Base-by-base conservation (phyloP, 2,888 invertebrate species). In the Ommatoiulus sabulosus region DNA sequence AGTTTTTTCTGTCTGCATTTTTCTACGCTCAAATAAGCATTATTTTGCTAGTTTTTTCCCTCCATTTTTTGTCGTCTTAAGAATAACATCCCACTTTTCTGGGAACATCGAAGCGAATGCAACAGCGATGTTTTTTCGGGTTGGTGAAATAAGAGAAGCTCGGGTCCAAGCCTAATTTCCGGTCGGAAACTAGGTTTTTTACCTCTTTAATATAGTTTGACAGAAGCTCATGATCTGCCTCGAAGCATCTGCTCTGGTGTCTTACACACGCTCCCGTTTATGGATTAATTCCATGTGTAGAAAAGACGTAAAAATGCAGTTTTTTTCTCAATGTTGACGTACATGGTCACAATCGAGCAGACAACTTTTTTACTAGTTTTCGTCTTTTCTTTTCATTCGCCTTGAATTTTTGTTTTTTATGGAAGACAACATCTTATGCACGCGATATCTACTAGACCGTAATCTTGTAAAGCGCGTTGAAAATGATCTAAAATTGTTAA, bases 271-370 rank as follows among this genome's bases (percentile, higher is more conserved):
- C 12, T 35, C 15, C 3, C 80, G 80, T 80, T 10, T 80, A 80
- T 80, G 80, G 24, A 80, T 80, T 80, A 35, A 80, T 80, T 80
- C 35, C 10, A 80, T 12, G 20, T 80, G 80, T 80, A 35, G 80
- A 24, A 80, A 80, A 35, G 24, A 24, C 72, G 35, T 35, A 80
- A 35, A 80, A 80, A 35, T 80, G 35, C 10, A 8, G 35, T 35
- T 35, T 80, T 80, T 80, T 63, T 1, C 12, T 10, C 80, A 80
- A 80, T 80, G 72, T 24, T 72, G 80, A 80, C 80, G 24, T 80
- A 80, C 80, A 80, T 80, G 80, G 80, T 35, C 80, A 80, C 80
- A 80, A 80, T 80, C 80, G 8, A 80, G 80, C 80, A 80, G 80
- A 80, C 35, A 80, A 80, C 24, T 7, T 12, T 80, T 72, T 20